Percentiles rank a stretch among this genome's conserved stretches.
These are phyloP conservation scores for Epizoanthus illoricatus DNA, from an alignment of 92 coral and sea anemone genomes.

Conservation along the genomic window DNA sequence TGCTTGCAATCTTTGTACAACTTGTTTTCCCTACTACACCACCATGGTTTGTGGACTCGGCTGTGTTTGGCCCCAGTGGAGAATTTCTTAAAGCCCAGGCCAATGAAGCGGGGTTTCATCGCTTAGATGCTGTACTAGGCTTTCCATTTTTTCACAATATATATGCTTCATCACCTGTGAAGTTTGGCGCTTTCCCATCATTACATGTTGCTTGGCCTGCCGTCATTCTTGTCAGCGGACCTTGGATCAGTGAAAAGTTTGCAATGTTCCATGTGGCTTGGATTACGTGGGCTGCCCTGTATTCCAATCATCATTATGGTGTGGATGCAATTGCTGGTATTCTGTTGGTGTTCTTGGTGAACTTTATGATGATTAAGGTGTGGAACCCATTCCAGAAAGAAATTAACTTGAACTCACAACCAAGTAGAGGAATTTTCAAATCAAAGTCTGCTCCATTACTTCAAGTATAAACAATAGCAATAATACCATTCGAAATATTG, in stretches of 20 bases:
- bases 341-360: slow-evolving; percentile 87
- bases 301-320: slow-evolving; percentile 99
- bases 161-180: slow-evolving; percentile 98
- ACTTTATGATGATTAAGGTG: slow-evolving; percentile 89
- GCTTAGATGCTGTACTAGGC: slow-evolving; percentile 92
- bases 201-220: slow-evolving; percentile 99
- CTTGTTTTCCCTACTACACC: slow-evolving; percentile 96
- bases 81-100: slow-evolving; percentile 81
- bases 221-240: slow-evolving; percentile 92
- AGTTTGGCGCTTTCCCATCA: slow-evolving; percentile 98
- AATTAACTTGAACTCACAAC: not conserved
- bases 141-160: slow-evolving; percentile 90
- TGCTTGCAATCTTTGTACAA: slow-evolving; percentile 85
- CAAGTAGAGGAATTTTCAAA: slow-evolving; percentile 31
- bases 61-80: slow-evolving; percentile 89
- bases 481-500: not conserved
- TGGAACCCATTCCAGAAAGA: slow-evolving; percentile 90
- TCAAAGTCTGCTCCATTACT: slow-evolving; percentile 35
- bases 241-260: slow-evolving; percentile 98
- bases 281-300: slow-evolving; percentile 99
- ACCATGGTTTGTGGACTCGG: slow-evolving; percentile 99
- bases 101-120: slow-evolving; percentile 98
- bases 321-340: slow-evolving; percentile 99
- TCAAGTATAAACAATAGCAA: slow-evolving; percentile 14
- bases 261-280: slow-evolving; percentile 98